Conservation (phyloP, 2,888 invertebrate genomes). For the Hirtodrosophila alboralis region DNA sequence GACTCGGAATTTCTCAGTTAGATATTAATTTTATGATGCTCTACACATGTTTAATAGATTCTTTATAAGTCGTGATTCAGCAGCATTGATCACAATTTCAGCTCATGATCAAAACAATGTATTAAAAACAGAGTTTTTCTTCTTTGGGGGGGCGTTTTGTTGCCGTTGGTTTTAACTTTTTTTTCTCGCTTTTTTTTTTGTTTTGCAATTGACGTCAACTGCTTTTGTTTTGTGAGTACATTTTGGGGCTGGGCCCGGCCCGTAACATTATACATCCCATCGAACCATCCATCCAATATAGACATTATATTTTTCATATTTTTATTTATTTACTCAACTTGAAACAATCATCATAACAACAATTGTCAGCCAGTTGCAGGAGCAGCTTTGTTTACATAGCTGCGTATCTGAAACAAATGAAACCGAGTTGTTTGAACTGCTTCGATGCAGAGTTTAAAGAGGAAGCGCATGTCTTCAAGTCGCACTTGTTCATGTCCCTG, state of each 20-base stretch:
- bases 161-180: conserved; percentile 12
- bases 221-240: conserved; percentile 35
- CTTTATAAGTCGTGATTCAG: conserved; percentile 55
- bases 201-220: conserved; percentile 66
- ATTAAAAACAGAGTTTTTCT: conserved; percentile 3
- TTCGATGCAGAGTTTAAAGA: conserved; percentile 55
- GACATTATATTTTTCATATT: conserved; percentile 8
- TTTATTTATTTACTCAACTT: conserved; percentile 48
- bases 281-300: conserved; percentile 7
- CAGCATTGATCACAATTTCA: conserved; percentile 24
- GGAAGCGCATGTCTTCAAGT: conserved; percentile 74
- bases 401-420: conserved; percentile 48
- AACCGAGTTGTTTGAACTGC: conserved; percentile 41
- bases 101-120: conserved; percentile 36
- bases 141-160: conserved; percentile 35
- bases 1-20: conserved; percentile 35
- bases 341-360: conserved; percentile 48
- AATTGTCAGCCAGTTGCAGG: conserved; percentile 58
- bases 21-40: conserved; percentile 9
- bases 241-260: conserved; percentile 30
- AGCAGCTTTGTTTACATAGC: conserved; percentile 73
- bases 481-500: conserved; percentile 52
- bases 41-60: conserved; percentile 28
- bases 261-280: conserved; percentile 9
- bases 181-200: conserved; percentile 33